Evolutionary conservation across 2,797 vertebrate genomes (phyloP), one percentile per base, ranked within the genome.

Genomic region (Novumbra hubbsi): DNA sequence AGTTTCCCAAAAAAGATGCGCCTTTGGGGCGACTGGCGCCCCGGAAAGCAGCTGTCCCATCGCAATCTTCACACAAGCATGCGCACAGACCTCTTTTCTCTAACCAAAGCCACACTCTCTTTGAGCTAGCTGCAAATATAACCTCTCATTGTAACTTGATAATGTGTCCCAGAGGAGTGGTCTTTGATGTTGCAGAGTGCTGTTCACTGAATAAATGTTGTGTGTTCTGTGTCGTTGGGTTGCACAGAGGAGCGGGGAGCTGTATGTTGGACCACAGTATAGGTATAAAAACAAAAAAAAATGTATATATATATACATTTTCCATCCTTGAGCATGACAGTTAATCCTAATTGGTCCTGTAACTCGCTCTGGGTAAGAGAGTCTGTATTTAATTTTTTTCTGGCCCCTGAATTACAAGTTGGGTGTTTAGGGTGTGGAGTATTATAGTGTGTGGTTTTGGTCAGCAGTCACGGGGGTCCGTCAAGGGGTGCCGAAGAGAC

Each of bases 91-190:
- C n/a, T 15, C 68, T 76, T 73, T 71, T 76, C 52, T 45, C 70
- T 30, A 80, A 79, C 74, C 55, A 70, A 75, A 80, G 76, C 68
- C 73, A 76, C 75, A 57, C 41, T 24, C 62, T 50, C 64, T 75
- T 79, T 76, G 41, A 66, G 62, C 19, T 19, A 15, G 45, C 60
- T 65, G 62, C 41, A 50, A 73, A 74, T 64, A 71, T 68, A 71
- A 68, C 32, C 70, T 77, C 45, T 48, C 63, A 66, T 60, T 72
- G 68, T 70, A 79, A 81, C 74, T 34, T 68, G 68, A 81, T 80
- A 74, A 79, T 38, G 49, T 7, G 49, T 77, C 70, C 48, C 3
- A 7, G 60, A 80, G 66, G 68, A 78, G 30, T 62, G 67, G 30
- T 69, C 75, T 83, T 72, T 80, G 76, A 80, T 65, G 79, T 67